Conservation (phyloP, 2,113 vertebrate genomes). For the Azemiops feae region DNA sequence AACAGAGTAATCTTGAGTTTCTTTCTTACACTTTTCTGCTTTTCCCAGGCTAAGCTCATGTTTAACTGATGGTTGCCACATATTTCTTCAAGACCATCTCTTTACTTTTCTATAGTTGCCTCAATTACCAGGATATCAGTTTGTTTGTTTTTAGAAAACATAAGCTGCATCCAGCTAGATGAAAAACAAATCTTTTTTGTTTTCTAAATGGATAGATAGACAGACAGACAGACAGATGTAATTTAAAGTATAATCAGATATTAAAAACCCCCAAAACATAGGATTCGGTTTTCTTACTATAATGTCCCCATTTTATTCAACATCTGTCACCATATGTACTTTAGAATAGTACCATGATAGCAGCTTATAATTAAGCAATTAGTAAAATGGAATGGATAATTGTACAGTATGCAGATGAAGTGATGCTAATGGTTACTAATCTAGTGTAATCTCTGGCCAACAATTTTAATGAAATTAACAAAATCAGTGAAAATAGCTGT, state of each 20-base stretch:
- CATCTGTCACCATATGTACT: conserved; percentile 25
- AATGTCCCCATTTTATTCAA: not conserved
- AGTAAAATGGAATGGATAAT: conserved; percentile 28
- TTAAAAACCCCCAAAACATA: not conserved
- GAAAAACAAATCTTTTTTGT: not conserved
- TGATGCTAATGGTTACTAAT: conserved; percentile 22
- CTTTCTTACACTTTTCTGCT: not conserved
- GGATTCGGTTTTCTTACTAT: conserved; percentile 2
- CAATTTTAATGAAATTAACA: conserved; percentile 27
- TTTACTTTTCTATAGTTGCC: not conserved
- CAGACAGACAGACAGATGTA: not conserved
- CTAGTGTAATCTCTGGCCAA: conserved; percentile 18
- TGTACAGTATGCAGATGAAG: conserved; percentile 29
- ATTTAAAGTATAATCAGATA: not conserved
- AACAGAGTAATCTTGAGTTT: not conserved
- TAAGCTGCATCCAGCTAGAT: not conserved
- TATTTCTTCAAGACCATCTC: not conserved
- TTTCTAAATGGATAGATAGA: not conserved
- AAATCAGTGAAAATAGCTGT: conserved; percentile 1
- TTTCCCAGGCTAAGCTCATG: not conserved
- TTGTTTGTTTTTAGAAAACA: not conserved
- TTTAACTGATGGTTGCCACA: not conserved
- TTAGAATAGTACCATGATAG: conserved; percentile 6
- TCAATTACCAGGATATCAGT: not conserved
- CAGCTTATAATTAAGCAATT: conserved; percentile 27